Evolutionary conservation across 2,113 vertebrate genomes (phyloP).

Genomic region (Trogon surrucura): DNA sequence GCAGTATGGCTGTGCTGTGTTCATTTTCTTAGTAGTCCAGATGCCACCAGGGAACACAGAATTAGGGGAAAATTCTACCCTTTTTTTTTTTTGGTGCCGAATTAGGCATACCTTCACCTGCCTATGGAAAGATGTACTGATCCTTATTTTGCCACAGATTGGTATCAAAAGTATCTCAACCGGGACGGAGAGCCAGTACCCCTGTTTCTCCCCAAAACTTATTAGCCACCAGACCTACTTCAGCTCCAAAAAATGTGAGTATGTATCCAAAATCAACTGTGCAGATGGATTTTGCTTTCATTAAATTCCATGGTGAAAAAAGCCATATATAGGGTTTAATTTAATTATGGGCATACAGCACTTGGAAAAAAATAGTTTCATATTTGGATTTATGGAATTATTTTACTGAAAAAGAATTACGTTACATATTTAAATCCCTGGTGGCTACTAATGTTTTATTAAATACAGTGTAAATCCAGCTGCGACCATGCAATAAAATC

Average conservation of each 20-base stretch:
- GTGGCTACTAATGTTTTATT: constrained; percentile 83
- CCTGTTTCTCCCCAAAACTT: not conserved
- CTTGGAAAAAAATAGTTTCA: constrained; percentile 55
- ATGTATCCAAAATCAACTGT: constrained; percentile 44
- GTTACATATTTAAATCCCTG: constrained; percentile 81
- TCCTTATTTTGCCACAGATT: not conserved
- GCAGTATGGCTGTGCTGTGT: not conserved
- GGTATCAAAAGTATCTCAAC: not conserved
- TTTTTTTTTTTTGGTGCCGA: not conserved
- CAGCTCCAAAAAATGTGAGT: constrained; percentile 51
- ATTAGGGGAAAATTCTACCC: not conserved
- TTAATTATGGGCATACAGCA: constrained; percentile 69
- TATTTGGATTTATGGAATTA: constrained; percentile 85
- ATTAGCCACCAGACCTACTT: constrained; percentile 35
- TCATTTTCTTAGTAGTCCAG: not conserved
- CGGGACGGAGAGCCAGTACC: not conserved
- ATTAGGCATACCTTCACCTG: not conserved
- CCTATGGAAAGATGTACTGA: not conserved
- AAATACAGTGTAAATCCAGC: constrained; percentile 81
- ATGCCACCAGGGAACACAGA: not conserved
- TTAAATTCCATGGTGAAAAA: constrained; percentile 17
- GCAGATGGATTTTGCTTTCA: constrained; percentile 39
- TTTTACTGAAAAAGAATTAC: constrained; percentile 81
- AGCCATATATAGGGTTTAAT: constrained; percentile 61
- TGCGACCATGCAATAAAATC: constrained; percentile 78